Conservation (phyloP, 1,140 invertebrate genomes). For the Drosophila yakuba region DNA sequence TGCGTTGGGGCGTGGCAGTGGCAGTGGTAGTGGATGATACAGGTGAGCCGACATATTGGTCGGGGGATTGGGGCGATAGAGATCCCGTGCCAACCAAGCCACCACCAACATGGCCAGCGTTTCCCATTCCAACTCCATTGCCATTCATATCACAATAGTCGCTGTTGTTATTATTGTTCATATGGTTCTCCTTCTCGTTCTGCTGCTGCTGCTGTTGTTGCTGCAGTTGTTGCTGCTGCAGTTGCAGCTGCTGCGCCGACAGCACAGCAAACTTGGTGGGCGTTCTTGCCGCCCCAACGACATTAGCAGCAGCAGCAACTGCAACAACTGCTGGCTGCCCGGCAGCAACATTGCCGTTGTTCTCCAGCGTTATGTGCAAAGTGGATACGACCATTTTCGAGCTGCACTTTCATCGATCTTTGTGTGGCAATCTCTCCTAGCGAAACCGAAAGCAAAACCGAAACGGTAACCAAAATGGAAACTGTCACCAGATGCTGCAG, state of each 20-base stretch:
- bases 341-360: conserved; percentile 37
- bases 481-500: conserved; percentile 10
- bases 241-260: conserved; percentile 36
- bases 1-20: conserved; percentile 52
- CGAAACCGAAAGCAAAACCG: conserved; percentile 6
- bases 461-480: conserved; percentile 13
- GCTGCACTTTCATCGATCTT: conserved; percentile 5
- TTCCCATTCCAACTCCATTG: conserved; percentile 29
- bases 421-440: conserved; percentile 2
- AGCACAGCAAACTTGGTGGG: conserved; percentile 29
- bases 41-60: conserved; percentile 28
- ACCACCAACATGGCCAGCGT: background rate
- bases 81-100: background rate
- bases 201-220: conserved; percentile 18
- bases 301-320: background rate
- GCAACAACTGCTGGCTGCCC: conserved; percentile 7
- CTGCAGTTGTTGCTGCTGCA: conserved; percentile 10
- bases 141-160: conserved; percentile 71
- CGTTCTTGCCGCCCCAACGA: conserved; percentile 9
- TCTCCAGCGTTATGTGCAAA: conserved; percentile 71
- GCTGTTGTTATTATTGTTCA: conserved; percentile 54
- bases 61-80: background rate
- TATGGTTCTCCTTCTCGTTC: conserved; percentile 37
- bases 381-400: conserved; percentile 75
- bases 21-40: conserved; percentile 33